Conservation (phyloP, 1,140 invertebrate species). For the Ladona fulva region DNA sequence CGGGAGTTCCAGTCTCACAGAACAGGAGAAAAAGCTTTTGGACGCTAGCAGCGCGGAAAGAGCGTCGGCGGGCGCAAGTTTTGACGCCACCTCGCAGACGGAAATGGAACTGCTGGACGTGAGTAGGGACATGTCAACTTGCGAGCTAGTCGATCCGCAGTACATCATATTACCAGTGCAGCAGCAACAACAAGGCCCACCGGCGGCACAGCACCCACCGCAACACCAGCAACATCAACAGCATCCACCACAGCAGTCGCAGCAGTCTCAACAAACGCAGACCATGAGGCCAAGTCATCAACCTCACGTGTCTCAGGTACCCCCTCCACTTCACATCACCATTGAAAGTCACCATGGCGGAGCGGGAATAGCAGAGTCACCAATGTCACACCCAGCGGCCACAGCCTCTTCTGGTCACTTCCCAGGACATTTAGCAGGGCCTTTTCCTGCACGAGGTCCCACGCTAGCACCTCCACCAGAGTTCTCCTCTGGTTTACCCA, state of each 20-base stretch:
- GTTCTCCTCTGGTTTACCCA: constrained; percentile 51
- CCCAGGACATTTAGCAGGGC: not conserved
- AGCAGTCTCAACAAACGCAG: constrained; percentile 18
- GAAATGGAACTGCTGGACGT: constrained; percentile 29
- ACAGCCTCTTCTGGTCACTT: constrained; percentile 46
- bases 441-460: constrained; percentile 11
- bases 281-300: constrained; percentile 20
- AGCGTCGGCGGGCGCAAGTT: constrained; percentile 27
- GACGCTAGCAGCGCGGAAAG: constrained; percentile 68
- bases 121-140: constrained; percentile 18
- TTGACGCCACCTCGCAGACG: constrained; percentile 31
- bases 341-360: constrained; percentile 53
- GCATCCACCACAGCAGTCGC: constrained; percentile 29
- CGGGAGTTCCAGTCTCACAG: constrained; percentile 66
- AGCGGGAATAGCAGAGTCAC: not conserved
- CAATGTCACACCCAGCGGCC: constrained; percentile 29
- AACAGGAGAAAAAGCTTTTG: constrained; percentile 73
- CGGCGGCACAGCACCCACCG: constrained; percentile 32
- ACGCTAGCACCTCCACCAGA: constrained; percentile 30
- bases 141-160: not conserved
- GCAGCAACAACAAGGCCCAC: constrained; percentile 29
- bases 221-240: not conserved
- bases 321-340: constrained; percentile 62
- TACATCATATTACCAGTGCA: not conserved
- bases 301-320: constrained; percentile 36